Evolutionary conservation across 2,888 invertebrate genomes (phyloP), one percentile per base, ranked within the genome.

Genomic region (Tribolium freemani): DNA sequence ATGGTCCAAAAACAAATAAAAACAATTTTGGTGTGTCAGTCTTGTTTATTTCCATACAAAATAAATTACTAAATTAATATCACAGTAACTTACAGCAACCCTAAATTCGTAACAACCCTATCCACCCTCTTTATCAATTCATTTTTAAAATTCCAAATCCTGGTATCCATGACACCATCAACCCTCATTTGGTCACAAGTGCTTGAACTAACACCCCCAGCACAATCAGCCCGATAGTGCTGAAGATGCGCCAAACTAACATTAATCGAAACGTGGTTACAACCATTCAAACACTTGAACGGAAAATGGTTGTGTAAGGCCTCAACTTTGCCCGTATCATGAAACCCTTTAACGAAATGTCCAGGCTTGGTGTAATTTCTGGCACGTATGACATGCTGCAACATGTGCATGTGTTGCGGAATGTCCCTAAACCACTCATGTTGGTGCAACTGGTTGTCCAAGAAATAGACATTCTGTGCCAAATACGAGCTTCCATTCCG

Each of bases 401-500:
- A 38, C 48, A 73, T 71, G 21, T 73, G 73, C 70, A 73, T 60
- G 26, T 73, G 71, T 13, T 11, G 21, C 3, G 73, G 73, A 44
- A 73, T 54, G 11, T 67, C 60, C 6, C 45, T 20, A 11, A 66
- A 66, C 31, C 51, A 57, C 5, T 11, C 45, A 5, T 60, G 53
- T n/a, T 58, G n/a, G 31, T 58, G 66, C 16, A 38, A n/a, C 5
- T 58, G 51, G 0, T 10, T 44, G 30, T 73, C 70, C 5, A 73
- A 21, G 50, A 73, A 73, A 20, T 73, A 73, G 0, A 68, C 21
- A 48, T 73, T 73, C 30, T 44, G n/a, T 0, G 73, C 71, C 3
- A 56, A 1, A 48, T 71, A 71, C 10, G 46, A 46, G 9, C n/a
- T n/a, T 5, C 9, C 8, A 3, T 93, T 91, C 76, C 93, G 82